A percentile compares a stretch with the other conserved stretches of the same genome.
Conservation (phyloP, 2,797 vertebrate genomes). For the Rhinella marina region DNA sequence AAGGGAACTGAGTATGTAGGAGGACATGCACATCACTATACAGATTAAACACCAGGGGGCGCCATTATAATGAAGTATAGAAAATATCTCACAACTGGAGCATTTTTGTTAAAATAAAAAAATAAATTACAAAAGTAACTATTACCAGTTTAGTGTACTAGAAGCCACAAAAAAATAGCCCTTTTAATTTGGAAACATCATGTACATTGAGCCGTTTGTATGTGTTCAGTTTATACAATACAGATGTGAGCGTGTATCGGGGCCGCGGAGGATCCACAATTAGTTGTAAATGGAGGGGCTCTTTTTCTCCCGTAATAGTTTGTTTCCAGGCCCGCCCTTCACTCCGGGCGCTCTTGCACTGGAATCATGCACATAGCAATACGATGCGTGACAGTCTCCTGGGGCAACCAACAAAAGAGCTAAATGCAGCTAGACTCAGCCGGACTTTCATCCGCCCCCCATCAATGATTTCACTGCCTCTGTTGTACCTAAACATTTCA, state of each 20-base stretch:
- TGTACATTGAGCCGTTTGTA: not conserved
- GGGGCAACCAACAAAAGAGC: slow-evolving; percentile 38
- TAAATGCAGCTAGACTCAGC: not conserved
- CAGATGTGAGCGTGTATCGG: too few species aligned
- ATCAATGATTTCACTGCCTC: not conserved
- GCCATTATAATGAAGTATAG: too few species aligned
- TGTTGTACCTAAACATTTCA: slow-evolving; percentile 8
- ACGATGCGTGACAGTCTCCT: not conserved
- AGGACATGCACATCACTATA: too few species aligned
- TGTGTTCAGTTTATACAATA: not conserved
- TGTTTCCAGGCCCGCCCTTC: not conserved
- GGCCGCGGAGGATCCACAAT: not conserved
- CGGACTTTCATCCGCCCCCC: not conserved
- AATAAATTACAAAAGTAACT: too few species aligned
- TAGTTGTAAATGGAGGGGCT: not conserved
- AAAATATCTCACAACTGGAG: too few species aligned
- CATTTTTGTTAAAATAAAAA: too few species aligned
- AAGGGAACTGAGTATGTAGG: too few species aligned
- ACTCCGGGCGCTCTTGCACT: not conserved
- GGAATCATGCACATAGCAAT: not conserved
- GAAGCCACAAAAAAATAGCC: too few species aligned
- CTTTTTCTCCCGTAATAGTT: not conserved
- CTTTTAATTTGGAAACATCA: not conserved
- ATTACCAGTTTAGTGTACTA: too few species aligned
- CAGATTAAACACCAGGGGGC: too few species aligned